Base-by-base conservation (phyloP, 2,888 invertebrate genomes). In the Spisula solida region DNA sequence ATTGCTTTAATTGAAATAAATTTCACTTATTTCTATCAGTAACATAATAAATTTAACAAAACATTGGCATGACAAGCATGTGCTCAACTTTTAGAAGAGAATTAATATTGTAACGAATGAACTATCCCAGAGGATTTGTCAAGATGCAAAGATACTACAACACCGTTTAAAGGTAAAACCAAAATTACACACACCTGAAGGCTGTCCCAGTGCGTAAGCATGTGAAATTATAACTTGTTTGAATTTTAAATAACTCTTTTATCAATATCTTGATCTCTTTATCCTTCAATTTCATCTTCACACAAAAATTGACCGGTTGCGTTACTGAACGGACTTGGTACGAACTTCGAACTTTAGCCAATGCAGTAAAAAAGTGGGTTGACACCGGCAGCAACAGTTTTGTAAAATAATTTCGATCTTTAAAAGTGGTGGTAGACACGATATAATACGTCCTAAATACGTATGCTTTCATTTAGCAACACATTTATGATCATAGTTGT, bases 141-240 rank as follows among this genome's bases (percentile, higher is more conserved):
- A 75, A 25, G 10, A 31, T 14, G n/a, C 31, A 4, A 83, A 41
- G 47, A 56, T 34, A 82, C 41, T 20, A 29, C 0, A 18, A 55
- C 82, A 82, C 78, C 82, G 82, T 25, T 48, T 12, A 79, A 70
- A 47, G 6, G 20, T 83, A 34, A 56, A 41, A 56, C 34, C 31
- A 66, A 82, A n/a, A 12, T 34, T 79, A 20, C 31, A 31, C 60
- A 31, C 31, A 91, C 90, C 83, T 87, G 70, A 91, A 91, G 16
- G 88, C 86, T 18, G 87, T 89, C 20, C 91, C 91, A 81, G 85
- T 55, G 29, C 85, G 83, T 29, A 91, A 29, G 70, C 89, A 91
- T 18, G 89, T 91, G 82, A 91, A 91, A 47, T 85, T 89, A 84
- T 86, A 91, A 60, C 82, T 29, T 16, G 91, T 91, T 55, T 60